Conservation (phyloP, 2,797 vertebrate species). For the Pogoniulus pusillus region DNA sequence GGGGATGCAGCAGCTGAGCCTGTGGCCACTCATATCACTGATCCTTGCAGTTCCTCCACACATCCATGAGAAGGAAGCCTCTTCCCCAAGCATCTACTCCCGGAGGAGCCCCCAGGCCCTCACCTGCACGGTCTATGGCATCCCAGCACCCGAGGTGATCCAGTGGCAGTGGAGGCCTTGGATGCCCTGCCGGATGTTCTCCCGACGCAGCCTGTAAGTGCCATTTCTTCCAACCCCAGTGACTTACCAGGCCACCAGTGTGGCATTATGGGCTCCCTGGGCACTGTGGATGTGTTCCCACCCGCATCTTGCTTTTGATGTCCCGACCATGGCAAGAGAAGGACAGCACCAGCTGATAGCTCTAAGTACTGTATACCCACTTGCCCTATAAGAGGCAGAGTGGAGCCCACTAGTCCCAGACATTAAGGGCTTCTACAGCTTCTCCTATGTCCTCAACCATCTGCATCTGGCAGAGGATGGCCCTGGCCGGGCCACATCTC, state of each 20-base stretch:
- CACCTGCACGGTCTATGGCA: slow-evolving; percentile 90
- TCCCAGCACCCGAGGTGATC: slow-evolving; percentile 82
- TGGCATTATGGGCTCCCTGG: not conserved
- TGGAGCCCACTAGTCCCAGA: not conserved
- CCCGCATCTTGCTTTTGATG: rapidly evolving
- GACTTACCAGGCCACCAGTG: not conserved
- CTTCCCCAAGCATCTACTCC: slow-evolving; percentile 89
- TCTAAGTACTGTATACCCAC: not conserved
- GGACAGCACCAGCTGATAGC: not conserved
- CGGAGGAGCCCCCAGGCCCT: slow-evolving; percentile 91
- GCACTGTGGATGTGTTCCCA: not conserved
- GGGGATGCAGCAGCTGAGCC: not conserved
- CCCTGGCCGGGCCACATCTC: not conserved
- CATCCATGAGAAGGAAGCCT: slow-evolving; percentile 95
- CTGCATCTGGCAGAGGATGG: not conserved
- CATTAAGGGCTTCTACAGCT: not conserved
- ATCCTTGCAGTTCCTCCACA: slow-evolving; percentile 86
- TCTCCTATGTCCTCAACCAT: not conserved
- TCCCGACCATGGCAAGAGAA: not conserved
- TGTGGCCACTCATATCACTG: not conserved
- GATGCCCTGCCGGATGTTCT: slow-evolving; percentile 90
- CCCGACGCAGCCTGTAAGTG: slow-evolving; percentile 85
- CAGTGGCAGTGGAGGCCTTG: slow-evolving; percentile 96
- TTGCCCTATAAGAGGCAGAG: not conserved
- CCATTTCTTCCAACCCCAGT: not conserved